A percentile compares a stretch with the other conserved stretches of the same genome.
These are phyloP conservation scores for Nylanderia fulva DNA, from an alignment of 1,140 invertebrate genomes.

Conservation along the genomic window DNA sequence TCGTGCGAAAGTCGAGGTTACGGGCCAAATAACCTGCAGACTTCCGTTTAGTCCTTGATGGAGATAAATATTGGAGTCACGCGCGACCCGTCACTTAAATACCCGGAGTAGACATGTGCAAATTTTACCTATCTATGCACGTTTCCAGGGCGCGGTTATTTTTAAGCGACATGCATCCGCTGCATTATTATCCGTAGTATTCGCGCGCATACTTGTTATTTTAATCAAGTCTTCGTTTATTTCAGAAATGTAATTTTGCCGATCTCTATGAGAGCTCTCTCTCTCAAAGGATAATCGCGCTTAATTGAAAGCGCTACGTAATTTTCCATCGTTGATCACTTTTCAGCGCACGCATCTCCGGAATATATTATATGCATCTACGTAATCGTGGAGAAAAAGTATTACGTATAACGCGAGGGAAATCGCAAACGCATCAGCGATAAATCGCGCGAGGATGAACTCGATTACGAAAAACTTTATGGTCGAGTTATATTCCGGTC, in stretches of 20 bases:
- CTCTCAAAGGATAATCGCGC: not conserved
- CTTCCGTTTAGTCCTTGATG: conserved; percentile 44
- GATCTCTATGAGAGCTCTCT: not conserved
- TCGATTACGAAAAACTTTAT: conserved; percentile 48
- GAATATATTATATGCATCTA: not conserved
- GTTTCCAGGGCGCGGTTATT: conserved; percentile 4
- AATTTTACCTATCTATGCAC: conserved; percentile 32
- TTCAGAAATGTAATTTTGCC: not conserved
- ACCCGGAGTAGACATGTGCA: not conserved
- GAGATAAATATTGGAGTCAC: conserved; percentile 53
- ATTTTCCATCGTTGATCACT: conserved; percentile 29
- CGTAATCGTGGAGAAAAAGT: not conserved
- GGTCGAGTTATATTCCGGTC: conserved; percentile 15
- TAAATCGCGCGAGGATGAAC: conserved; percentile 45
- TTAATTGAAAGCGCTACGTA: conserved; percentile 5
- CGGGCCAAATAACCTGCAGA: conserved; percentile 33
- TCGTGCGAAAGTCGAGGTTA: conserved; percentile 48
- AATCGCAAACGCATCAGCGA: conserved; percentile 33
- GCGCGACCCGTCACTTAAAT: conserved; percentile 38
- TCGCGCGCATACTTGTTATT: conserved; percentile 6
- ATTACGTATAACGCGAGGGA: not conserved
- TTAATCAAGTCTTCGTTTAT: conserved; percentile 6
- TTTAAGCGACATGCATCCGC: not conserved
- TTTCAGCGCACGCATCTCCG: not conserved
- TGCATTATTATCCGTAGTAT: not conserved